Evolutionary conservation across 1,140 invertebrate genomes (phyloP), one percentile per base, ranked within the genome.

Genomic region (Mactra quadrangularis): DNA sequence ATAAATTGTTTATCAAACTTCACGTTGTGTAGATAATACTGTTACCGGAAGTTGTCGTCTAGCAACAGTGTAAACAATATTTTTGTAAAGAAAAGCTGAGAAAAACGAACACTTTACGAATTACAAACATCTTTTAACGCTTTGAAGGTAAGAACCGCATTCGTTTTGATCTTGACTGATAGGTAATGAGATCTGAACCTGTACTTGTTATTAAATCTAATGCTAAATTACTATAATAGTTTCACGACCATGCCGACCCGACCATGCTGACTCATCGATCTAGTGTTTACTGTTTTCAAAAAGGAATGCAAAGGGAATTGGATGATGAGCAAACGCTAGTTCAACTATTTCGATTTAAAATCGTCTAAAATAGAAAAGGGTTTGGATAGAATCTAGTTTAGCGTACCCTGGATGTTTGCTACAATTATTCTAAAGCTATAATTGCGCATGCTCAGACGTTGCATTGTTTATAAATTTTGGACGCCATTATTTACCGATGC

Each of bases 61-160:
- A 38, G 59, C 59, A 62, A 62, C 59, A 62, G 27, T 15, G 59
- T 62, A 62, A 62, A 62, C 59, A 62, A 62, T 15, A 33, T 55
- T 13, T 41, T 41, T 6, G 38, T 7, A 62, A 62, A 38, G 59
- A 19, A 31, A 62, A 62, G 35, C 31, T 62, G 59, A 6, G 59
- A 62, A 62, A 62, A 62, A 62, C 17, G 35, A 59, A 59, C 31
- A 59, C 6, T 15, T 59, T 25, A 6, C 9, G 11, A 62, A 33
- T 35, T 11, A 27, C 11, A 29, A 1, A 29, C 13, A 27, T 25
- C 22, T 3, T 2, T 25, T 27, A 11, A 57, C 9, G 27, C 27
- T 27, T 25, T 25, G 1, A 22, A 25, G 11, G n/a, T 57, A n/a
- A 25, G 6, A 6, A 9, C 19, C 25, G n/a, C 25, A 53, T 19